Conservation (phyloP, 2,888 invertebrate species). For the Harpalus rubripes region DNA sequence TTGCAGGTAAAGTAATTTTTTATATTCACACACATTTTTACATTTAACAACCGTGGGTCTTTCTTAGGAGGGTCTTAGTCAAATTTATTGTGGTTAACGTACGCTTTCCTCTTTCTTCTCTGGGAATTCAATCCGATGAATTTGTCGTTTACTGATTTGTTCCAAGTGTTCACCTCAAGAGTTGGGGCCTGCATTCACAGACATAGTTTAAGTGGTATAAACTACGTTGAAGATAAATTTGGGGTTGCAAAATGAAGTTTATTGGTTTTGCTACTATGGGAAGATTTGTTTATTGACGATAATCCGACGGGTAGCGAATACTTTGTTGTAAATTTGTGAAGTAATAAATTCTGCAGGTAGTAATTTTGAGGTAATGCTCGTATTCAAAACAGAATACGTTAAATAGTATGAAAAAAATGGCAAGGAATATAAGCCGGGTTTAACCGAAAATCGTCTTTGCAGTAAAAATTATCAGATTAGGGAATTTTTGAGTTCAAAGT, state of each 20-base stretch:
- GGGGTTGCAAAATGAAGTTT: conserved; percentile 27
- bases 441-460: background rate
- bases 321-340: conserved; percentile 11
- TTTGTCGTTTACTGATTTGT: conserved; percentile 60
- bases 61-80: conserved; percentile 17
- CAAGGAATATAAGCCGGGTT: background rate
- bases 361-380: background rate
- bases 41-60: background rate
- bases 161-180: conserved; percentile 23
- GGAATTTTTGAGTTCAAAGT: no score
- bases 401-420: background rate
- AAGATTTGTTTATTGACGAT: conserved; percentile 48
- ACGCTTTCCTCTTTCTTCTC: background rate
- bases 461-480: background rate
- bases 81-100: conserved; percentile 63
- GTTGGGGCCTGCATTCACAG: background rate
- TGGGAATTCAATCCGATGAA: conserved; percentile 53
- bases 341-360: background rate
- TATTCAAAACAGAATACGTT: background rate
- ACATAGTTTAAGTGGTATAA: conserved; percentile 44
- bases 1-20: background rate
- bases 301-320: conserved; percentile 21
- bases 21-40: conserved; percentile 12
- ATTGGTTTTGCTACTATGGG: conserved; percentile 9
- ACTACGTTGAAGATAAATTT: conserved; percentile 31